Percentiles rank a stretch among this genome's conserved stretches.
These are phyloP conservation scores for Gorsachius magnificus DNA, from an alignment of 2,797 vertebrate species.

Conservation along the genomic window DNA sequence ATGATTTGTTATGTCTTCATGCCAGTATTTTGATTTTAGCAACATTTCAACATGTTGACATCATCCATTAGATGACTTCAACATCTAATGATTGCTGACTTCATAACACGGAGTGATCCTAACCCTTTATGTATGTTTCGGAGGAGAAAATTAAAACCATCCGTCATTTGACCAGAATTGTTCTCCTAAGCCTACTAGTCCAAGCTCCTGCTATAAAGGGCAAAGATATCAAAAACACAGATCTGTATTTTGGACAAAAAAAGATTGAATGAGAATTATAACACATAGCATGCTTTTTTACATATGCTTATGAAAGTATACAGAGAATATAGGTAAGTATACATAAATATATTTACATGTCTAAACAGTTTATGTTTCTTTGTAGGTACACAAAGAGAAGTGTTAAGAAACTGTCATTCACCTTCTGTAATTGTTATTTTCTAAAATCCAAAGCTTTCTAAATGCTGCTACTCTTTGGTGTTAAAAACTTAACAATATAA, in stretches of 20 bases:
- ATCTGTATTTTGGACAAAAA: neutral
- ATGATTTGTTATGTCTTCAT: neutral
- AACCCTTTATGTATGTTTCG: neutral
- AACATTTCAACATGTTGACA: neutral
- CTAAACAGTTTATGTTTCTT: neutral
- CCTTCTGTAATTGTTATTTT: neutral
- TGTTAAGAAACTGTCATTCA: neutral
- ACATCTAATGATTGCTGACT: neutral
- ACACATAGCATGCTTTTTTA: neutral
- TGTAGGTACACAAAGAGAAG: neutral
- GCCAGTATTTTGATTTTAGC: neutral
- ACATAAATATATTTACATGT: neutral
- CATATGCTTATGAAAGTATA: neutral
- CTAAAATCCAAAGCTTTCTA: neutral
- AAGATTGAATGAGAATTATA: neutral
- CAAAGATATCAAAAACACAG: neutral
- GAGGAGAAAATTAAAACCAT: neutral
- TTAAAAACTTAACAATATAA: neutral
- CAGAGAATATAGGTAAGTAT: neutral
- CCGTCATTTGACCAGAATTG: neutral
- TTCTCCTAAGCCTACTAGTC: neutral
- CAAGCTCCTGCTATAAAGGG: neutral
- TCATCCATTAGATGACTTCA: neutral
- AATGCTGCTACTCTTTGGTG: neutral
- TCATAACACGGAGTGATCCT: neutral